Evolutionary conservation across 2,797 vertebrate genomes (phyloP).

Genomic region (Pempheris klunzingeri): DNA sequence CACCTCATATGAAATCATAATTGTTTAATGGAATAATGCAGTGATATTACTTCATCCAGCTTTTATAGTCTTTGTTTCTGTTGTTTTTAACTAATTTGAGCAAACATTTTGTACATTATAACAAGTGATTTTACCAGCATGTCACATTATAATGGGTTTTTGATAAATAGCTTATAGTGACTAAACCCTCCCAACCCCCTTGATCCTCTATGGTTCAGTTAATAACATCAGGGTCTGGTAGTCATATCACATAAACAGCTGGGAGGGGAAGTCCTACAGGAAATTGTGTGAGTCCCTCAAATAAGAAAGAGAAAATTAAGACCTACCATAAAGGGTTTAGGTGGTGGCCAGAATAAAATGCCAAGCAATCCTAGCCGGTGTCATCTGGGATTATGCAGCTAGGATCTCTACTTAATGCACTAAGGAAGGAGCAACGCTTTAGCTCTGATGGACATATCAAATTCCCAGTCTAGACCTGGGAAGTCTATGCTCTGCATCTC

Average conservation of each 20-base stretch:
- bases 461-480: conserved; percentile 29
- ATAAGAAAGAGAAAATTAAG: conserved; percentile 12
- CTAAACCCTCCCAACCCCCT: neutral
- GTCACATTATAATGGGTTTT: neutral
- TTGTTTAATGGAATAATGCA: conserved; percentile 14
- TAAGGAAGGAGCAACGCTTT: neutral
- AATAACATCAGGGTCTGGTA: conserved; percentile 26
- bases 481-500: conserved; percentile 40
- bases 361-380: neutral
- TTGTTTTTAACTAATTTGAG: neutral
- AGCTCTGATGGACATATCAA: conserved; percentile 43
- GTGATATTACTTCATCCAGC: neutral
- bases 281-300: conserved; percentile 25
- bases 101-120: conserved; percentile 1
- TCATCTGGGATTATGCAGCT: conserved; percentile 25
- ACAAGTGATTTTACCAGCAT: neutral
- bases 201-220: conserved; percentile 6
- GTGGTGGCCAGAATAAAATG: conserved; percentile 21
- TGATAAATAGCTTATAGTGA: neutral
- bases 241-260: conserved; percentile 10
- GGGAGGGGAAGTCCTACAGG: neutral
- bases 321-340: conserved; percentile 4
- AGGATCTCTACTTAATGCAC: neutral
- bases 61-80: neutral
- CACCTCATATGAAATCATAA: conserved; percentile 9